These are phyloP conservation scores for Microcaecilia unicolor DNA, from an alignment of 2,797 vertebrate genomes.

Conservation along the genomic window DNA sequence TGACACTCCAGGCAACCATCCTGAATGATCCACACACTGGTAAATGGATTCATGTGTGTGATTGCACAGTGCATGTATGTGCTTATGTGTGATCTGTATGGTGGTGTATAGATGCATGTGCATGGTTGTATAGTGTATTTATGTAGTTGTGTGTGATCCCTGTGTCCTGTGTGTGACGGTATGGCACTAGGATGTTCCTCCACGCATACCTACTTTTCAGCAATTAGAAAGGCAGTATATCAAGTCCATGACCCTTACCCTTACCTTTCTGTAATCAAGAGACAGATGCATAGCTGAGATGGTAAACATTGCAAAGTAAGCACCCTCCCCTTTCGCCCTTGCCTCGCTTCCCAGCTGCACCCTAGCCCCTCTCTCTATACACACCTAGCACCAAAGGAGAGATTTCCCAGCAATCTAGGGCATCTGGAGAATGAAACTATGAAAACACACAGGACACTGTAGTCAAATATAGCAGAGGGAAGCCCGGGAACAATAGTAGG, in stretches of 20 bases:
- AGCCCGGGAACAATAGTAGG: slow-evolving; percentile 40
- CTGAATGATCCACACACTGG: no score
- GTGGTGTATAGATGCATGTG: no score
- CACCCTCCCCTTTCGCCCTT: slow-evolving; percentile 4
- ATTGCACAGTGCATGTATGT: no score
- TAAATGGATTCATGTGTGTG: no score
- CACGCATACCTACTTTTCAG: no score
- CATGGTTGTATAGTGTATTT: no score
- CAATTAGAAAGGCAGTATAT: no score
- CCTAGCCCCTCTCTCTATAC: slow-evolving; percentile 7
- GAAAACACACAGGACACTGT: slow-evolving; percentile 15
- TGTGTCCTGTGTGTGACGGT: neutral
- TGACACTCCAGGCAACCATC: no score
- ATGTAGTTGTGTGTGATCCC: no score
- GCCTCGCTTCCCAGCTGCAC: slow-evolving; percentile 3
- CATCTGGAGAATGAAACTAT: slow-evolving; percentile 32
- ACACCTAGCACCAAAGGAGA: slow-evolving; percentile 30
- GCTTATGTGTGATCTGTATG: no score
- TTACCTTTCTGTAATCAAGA: no score
- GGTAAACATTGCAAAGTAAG: neutral
- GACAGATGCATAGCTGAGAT: neutral
- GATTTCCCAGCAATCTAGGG: slow-evolving; percentile 37
- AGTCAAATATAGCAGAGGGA: slow-evolving; percentile 48
- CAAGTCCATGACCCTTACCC: no score
- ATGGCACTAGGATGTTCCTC: neutral